Base-by-base conservation (phyloP, 2,797 vertebrate species). In the Platyrinchus mystaceus region DNA sequence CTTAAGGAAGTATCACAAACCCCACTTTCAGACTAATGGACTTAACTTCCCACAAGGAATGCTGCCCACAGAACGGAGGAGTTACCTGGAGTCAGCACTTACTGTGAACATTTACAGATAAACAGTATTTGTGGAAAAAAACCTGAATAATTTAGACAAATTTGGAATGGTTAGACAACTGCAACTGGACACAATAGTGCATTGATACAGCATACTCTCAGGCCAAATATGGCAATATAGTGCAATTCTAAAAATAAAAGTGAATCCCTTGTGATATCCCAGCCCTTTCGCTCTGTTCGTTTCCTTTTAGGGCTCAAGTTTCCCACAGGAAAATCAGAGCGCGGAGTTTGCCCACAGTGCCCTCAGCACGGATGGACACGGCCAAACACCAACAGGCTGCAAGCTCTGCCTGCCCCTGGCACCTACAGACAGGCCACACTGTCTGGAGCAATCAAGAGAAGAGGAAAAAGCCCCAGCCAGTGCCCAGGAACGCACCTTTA, bases 221-320 rank as follows among this genome's bases (percentile, higher is more conserved):
- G 96, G 95, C 98, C 98, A 98, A 98, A 98, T 98, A 98, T 97
- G 98, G 98, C 97, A 95, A 97, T 97, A 97, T 94, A 96, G 96
- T 97, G 94, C 96, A 97, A 97, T 96, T 98, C 98, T 98, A 98
- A 98, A 98, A 98, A 98, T 98, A 98, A 97, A 95, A 96, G 94
- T 94, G 85, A 96, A 97, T 98, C 98, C 97, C 98, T 96, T 95
- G 98, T 98, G 98, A 98, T 97, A 95, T 94, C 80, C 80, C 95
- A 97, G 98, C 94, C 97, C 96, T 95, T 97, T 97, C 23, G 90
- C 97, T 97, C 97, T 59, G 96, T 74, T 97, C 78, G 87, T 97
- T 98, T 98, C 98, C 97, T 97, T 98, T 98, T 98, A 98, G 97
- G 98, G 98, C 97, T 97, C 94, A 88, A 97, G 98, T 98, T 99